Conservation (phyloP, 2,797 vertebrate species). For the Dermochelys coriacea region DNA sequence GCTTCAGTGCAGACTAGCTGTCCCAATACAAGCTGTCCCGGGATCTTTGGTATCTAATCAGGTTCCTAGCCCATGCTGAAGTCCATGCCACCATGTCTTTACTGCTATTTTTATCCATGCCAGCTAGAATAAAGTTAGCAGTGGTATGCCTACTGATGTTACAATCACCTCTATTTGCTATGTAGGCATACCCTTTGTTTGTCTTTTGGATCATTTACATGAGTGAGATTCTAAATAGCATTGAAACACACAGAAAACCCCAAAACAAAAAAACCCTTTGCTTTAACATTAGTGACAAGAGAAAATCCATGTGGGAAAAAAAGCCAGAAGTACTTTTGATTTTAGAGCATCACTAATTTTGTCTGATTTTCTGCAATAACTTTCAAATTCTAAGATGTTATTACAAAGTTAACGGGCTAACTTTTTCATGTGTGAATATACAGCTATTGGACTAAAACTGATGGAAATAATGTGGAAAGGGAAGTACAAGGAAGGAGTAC, state of each 20-base stretch:
- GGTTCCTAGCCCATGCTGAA: too few relatives aligned
- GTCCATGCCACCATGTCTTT: too few relatives aligned
- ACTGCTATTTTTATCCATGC: too few relatives aligned
- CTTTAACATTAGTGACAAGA: rapidly evolving
- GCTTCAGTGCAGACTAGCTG: background rate
- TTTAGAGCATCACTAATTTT: background rate
- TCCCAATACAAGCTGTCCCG: too few relatives aligned
- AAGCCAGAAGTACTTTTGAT: background rate
- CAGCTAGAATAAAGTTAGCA: too few relatives aligned
- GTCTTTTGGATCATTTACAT: background rate
- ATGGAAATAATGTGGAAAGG: too few relatives aligned
- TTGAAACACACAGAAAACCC: background rate
- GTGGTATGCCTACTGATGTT: too few relatives aligned
- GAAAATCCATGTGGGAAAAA: background rate
- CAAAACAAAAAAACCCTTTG: slow-evolving; percentile 10
- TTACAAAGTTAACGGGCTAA: rapidly evolving
- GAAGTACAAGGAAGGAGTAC: too few relatives aligned
- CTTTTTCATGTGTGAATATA: background rate
- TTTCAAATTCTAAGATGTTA: background rate
- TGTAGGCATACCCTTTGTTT: background rate
- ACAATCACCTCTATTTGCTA: too few relatives aligned
- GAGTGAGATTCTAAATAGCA: slow-evolving; percentile 4
- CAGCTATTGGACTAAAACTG: background rate
- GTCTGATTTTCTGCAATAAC: background rate
- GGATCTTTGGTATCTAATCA: too few relatives aligned